Evolutionary conservation across 2,888 invertebrate species (phyloP).

Genomic region (Acanthosepion lycidas): DNA sequence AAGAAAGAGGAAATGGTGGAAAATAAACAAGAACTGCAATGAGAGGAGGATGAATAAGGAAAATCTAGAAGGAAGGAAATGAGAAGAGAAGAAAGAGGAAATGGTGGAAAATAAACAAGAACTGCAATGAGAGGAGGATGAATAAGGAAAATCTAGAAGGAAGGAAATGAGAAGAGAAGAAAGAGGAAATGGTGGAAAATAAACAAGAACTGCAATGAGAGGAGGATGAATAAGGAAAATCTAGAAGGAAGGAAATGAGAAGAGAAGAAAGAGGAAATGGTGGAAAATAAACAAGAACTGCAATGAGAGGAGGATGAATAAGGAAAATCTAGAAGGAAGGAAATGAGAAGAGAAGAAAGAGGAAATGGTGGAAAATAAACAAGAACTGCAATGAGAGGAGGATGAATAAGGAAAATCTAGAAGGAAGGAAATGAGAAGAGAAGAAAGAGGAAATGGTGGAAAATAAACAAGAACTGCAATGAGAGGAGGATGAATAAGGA

Average conservation of each 20-base stretch:
- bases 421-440: background rate
- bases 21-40: background rate
- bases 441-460: background rate
- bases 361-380: background rate
- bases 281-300: background rate
- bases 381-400: background rate
- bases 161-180: background rate
- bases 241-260: no score
- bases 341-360: background rate
- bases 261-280: background rate
- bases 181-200: background rate
- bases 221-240: background rate
- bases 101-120: background rate
- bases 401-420: no score
- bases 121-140: background rate
- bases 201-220: background rate
- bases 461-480: background rate
- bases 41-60: background rate
- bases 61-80: no score
- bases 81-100: background rate
- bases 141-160: no score
- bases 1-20: background rate
- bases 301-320: background rate
- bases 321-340: no score
- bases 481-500: background rate